A percentile compares a stretch with the other conserved stretches of the same genome.
Evolutionary conservation across 2,113 vertebrate genomes (phyloP).

Genomic region (Proteles cristata): DNA sequence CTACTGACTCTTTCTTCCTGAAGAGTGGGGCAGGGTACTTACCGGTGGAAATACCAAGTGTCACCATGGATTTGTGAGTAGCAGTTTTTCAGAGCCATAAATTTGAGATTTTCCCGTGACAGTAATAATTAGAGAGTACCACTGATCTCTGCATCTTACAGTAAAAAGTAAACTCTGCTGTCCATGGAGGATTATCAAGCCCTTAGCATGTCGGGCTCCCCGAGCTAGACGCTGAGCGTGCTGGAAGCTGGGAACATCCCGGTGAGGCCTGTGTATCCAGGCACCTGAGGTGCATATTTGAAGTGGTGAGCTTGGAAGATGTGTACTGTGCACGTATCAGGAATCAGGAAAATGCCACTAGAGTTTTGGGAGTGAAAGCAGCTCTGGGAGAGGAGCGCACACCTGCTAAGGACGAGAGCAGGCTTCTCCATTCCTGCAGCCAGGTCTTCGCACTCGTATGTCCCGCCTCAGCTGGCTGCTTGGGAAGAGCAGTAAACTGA

Average conservation of each 20-base stretch:
- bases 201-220: neutral
- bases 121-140: neutral
- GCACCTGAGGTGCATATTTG: neutral
- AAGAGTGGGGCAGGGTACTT: neutral
- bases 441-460: neutral
- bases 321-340: neutral
- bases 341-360: neutral
- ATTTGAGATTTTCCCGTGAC: neutral
- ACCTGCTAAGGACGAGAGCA: neutral
- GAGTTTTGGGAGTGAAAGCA: neutral
- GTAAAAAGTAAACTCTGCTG: neutral
- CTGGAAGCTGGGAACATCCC: neutral
- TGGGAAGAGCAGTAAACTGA: neutral
- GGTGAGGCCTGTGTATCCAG: neutral
- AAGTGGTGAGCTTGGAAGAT: neutral
- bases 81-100: neutral
- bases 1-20: neutral
- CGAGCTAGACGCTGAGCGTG: neutral
- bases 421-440: neutral
- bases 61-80: neutral
- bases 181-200: constrained; percentile 18
- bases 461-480: neutral
- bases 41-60: neutral
- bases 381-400: neutral
- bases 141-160: neutral